Evolutionary conservation across 2,113 vertebrate genomes (phyloP).

Genomic region (Chascanopsetta lugubris): DNA sequence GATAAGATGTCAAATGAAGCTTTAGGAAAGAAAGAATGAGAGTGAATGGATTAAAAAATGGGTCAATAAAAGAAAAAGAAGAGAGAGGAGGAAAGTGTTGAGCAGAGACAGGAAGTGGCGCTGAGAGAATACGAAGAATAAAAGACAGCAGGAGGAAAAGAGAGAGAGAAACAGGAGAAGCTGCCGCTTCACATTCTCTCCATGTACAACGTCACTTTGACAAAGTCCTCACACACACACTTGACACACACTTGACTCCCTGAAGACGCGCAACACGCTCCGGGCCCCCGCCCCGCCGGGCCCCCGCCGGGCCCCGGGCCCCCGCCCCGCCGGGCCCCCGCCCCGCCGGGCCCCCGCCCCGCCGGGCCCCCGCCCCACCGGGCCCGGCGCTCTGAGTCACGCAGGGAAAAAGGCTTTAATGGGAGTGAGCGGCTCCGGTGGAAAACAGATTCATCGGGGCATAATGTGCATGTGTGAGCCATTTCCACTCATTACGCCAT

Average conservation of each 20-base stretch:
- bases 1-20: too few species aligned
- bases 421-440: conserved; percentile 64
- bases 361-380: too few species aligned
- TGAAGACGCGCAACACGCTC: conserved; percentile 38
- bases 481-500: conserved; percentile 78
- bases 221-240: neutral
- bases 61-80: neutral
- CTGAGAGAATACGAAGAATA: too few species aligned
- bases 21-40: too few species aligned
- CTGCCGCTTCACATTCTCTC: neutral
- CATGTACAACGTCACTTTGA: neutral
- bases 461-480: conserved; percentile 78
- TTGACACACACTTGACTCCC: conserved; percentile 40
- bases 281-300: conserved; percentile 23
- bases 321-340: conserved; percentile 19
- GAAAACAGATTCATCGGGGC: conserved; percentile 71
- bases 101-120: neutral
- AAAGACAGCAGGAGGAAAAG: neutral
- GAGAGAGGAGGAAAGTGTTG: neutral
- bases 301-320: conserved; percentile 31
- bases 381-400: conserved; percentile 66
- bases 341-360: conserved; percentile 25
- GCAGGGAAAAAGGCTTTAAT: conserved; percentile 72
- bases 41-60: too few species aligned
- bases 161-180: neutral